Conservation (phyloP, 2,113 vertebrate genomes). For the Seriola rivoliana region DNA sequence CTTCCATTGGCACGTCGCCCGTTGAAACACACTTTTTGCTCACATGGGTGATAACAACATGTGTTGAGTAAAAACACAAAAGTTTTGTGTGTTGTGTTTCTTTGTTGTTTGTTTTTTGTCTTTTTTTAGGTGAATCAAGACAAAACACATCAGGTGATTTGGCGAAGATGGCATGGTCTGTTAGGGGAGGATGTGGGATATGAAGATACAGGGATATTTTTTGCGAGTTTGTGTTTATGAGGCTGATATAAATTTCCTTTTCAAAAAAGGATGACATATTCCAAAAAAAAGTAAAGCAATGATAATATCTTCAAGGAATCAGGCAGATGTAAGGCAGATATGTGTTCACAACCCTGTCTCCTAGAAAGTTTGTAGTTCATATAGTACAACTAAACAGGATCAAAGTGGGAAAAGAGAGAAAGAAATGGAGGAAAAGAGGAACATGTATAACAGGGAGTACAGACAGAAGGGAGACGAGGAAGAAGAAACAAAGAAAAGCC, state of each 20-base stretch:
- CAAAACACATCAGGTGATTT: background rate
- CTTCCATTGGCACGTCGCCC: background rate
- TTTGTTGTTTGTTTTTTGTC: background rate
- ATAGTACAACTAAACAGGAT: too few species aligned
- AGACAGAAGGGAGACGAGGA: background rate
- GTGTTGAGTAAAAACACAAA: conserved; percentile 14
- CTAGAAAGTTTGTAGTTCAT: too few species aligned
- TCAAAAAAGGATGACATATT: too few species aligned
- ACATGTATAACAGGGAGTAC: background rate
- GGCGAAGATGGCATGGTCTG: too few species aligned
- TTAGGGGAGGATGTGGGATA: background rate
- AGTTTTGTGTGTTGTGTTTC: background rate
- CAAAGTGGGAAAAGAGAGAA: too few species aligned
- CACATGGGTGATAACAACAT: conserved; percentile 19
- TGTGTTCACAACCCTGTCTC: too few species aligned
- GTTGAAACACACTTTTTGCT: background rate
- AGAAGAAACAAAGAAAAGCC: background rate
- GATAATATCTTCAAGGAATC: too few species aligned
- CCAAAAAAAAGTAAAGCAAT: too few species aligned
- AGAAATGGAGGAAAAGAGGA: background rate
- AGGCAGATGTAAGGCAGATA: too few species aligned
- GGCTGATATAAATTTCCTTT: too few species aligned
- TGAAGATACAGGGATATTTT: background rate
- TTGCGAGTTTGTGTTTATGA: background rate
- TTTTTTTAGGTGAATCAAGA: background rate